phyloP scores from a whole-genome alignment of 2,113 vertebrate species.

The Emydura subglobosa region DNA sequence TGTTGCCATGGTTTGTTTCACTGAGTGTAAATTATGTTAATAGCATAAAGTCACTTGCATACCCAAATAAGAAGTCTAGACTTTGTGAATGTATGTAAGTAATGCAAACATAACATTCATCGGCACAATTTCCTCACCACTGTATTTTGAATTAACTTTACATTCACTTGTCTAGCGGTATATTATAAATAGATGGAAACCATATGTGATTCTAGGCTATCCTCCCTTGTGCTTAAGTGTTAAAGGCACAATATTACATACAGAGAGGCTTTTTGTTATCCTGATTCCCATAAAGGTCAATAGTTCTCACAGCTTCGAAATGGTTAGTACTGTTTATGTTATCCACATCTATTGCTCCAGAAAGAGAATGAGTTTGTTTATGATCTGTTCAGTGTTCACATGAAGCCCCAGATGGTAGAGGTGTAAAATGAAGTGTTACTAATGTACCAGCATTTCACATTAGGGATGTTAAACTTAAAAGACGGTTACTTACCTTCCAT shows the following conservation, averaged over 20 bases:
- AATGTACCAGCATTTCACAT: neutral
- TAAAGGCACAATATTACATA: neutral
- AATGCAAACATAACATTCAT: conserved; percentile 22
- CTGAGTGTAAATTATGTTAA: neutral
- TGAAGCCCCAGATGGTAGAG: neutral
- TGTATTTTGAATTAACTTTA: conserved; percentile 28
- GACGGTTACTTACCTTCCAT: no score
- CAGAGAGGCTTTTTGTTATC: neutral
- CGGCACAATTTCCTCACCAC: neutral
- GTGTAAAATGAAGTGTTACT: neutral
- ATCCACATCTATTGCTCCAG: neutral
- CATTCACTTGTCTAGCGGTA: neutral
- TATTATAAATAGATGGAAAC: conserved; percentile 9
- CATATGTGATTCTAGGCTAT: neutral
- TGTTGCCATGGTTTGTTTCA: neutral
- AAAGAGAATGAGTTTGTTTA: neutral
- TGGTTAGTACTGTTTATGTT: neutral
- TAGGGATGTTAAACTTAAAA: neutral
- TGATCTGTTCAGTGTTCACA: neutral
- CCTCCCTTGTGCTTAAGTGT: neutral
- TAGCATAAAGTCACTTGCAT: neutral
- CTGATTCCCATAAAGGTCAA: neutral
- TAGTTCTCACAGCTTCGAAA: neutral
- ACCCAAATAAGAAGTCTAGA: conserved; percentile 11
- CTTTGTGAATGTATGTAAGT: neutral